Conservation (phyloP, 2,113 vertebrate species). For the Spermophilus dauricus region DNA sequence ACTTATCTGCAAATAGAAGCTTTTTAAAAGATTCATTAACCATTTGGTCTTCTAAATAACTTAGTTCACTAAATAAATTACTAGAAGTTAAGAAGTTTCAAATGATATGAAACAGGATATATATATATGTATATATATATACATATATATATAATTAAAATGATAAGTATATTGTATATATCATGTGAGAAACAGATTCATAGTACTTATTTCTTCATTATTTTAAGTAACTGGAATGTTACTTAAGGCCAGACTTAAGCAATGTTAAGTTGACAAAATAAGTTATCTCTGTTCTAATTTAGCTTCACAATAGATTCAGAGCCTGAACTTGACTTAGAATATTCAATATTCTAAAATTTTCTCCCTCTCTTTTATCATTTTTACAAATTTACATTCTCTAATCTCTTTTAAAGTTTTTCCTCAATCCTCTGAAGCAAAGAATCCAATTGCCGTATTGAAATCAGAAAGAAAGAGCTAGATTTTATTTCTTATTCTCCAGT, state of each 20-base stretch:
- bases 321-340: neutral
- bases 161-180: neutral
- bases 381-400: neutral
- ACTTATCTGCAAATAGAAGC: slow-evolving; percentile 18
- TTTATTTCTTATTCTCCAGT: neutral
- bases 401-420: neutral
- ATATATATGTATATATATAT: neutral
- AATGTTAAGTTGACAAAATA: neutral
- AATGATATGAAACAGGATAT: neutral
- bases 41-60: slow-evolving; percentile 1
- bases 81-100: neutral
- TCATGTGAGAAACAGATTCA: neutral
- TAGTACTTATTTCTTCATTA: neutral
- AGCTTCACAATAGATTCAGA: neutral
- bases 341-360: neutral
- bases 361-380: neutral
- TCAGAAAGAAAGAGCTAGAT: neutral
- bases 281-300: neutral
- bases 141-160: neutral
- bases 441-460: neutral
- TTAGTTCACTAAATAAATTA: slow-evolving; percentile 30
- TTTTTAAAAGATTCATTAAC: slow-evolving; percentile 62
- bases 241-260: neutral
- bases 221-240: neutral
- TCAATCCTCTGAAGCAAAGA: neutral